Evolutionary conservation across 2,888 invertebrate species (phyloP).

Genomic region (Cheilosia vernalis): DNA sequence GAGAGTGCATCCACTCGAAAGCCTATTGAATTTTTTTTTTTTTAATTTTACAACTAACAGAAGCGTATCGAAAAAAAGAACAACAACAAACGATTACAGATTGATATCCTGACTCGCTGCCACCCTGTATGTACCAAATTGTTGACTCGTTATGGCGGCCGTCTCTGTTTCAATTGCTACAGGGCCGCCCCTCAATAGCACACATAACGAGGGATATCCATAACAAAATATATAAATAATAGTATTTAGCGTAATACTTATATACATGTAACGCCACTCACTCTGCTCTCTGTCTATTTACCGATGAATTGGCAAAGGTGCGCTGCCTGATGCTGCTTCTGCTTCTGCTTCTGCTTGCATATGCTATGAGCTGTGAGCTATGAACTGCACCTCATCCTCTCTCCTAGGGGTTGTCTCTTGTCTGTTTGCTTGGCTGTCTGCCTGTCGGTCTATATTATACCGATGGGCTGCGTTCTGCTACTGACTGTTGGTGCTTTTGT

Average conservation of each 20-base stretch:
- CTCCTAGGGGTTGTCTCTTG: not conserved
- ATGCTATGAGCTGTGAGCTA: not conserved
- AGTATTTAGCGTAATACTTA: conserved; percentile 41
- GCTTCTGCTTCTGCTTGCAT: conserved; percentile 16
- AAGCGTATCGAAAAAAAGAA: conserved; percentile 1
- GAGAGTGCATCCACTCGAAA: not conserved
- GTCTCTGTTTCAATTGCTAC: conserved; percentile 5
- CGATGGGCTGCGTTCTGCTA: conserved; percentile 37
- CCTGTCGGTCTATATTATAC: conserved; percentile 2
- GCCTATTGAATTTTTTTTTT: conserved; percentile 16
- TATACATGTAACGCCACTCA: conserved; percentile 37
- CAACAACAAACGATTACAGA: conserved; percentile 22
- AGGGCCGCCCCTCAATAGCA: conserved; percentile 33
- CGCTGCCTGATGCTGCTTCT: not conserved
- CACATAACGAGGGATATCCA: conserved; percentile 17
- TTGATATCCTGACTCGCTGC: not conserved
- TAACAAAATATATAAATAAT: conserved; percentile 50
- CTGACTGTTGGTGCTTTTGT: conserved; percentile 15
- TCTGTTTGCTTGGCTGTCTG: conserved; percentile 12
- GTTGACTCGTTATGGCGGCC: not conserved
- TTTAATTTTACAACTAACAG: not conserved
- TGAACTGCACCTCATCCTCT: conserved; percentile 40
- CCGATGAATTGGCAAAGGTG: conserved; percentile 57
- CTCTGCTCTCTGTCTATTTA: conserved; percentile 47
- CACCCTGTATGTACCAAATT: not conserved